Conservation (phyloP, 2,888 invertebrate species). For the Neoaliturus tenellus region DNA sequence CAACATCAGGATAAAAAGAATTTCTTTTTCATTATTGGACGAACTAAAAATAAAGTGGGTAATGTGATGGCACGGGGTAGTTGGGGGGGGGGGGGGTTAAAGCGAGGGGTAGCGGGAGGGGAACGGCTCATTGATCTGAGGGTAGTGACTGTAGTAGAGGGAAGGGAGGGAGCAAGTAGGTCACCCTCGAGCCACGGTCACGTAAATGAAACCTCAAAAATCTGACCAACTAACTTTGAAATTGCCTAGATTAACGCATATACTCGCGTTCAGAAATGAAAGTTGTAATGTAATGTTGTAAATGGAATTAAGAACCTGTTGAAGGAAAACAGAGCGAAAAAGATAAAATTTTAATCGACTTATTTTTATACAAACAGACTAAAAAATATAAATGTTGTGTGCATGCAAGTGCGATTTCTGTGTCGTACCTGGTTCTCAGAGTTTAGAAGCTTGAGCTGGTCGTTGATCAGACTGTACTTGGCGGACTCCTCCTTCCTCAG, state of each 20-base stretch:
- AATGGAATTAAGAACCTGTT: no score
- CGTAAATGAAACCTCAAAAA: slow-evolving; percentile 30
- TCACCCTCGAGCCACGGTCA: background rate
- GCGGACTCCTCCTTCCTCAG: slow-evolving; percentile 98
- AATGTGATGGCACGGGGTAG: slow-evolving; percentile 23
- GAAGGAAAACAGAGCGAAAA: no score
- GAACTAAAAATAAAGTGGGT: background rate
- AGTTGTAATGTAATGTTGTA: no score
- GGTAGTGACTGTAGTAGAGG: slow-evolving; percentile 35
- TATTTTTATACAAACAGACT: no score
- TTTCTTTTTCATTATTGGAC: background rate
- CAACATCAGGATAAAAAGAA: background rate
- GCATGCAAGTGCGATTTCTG: no score
- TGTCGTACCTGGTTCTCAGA: slow-evolving; percentile 99
- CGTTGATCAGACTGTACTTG: slow-evolving; percentile 97
- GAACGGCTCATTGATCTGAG: slow-evolving; percentile 20
- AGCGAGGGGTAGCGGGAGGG: background rate
- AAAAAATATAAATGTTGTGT: no score
- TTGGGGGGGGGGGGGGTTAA: slow-evolving; percentile 31
- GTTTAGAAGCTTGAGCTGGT: slow-evolving; percentile 96
- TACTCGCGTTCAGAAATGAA: no score
- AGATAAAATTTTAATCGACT: no score
- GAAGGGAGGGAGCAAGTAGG: background rate
- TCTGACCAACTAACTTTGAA: slow-evolving; percentile 53
- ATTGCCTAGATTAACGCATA: no score